Conservation (phyloP, 2,888 invertebrate genomes). For the Anoncus sp. region DNA sequence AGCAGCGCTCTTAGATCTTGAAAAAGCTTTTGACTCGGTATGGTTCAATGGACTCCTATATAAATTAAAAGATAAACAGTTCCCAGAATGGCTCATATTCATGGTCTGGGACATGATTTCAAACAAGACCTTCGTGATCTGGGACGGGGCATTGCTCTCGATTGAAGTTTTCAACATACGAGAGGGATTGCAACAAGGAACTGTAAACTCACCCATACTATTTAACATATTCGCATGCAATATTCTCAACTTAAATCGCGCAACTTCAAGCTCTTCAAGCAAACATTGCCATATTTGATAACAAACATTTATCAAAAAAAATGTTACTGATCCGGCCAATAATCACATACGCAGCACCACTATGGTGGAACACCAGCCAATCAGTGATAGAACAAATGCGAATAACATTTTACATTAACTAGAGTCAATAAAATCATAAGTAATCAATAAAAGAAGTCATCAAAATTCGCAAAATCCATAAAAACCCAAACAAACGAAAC, state of each 20-base stretch:
- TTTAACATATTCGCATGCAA: too few species aligned
- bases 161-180: not conserved
- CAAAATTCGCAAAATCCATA: too few species aligned
- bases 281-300: too few species aligned
- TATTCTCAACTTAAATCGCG: too few species aligned
- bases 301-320: too few species aligned
- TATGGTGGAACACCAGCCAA: not conserved
- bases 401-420: too few species aligned
- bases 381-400: not conserved
- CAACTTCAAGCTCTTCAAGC: too few species aligned
- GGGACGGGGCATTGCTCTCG: not conserved
- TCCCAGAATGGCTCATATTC: not conserved
- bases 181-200: too few species aligned
- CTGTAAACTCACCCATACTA: too few species aligned
- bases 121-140: not conserved
- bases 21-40: not conserved
- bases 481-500: too few species aligned
- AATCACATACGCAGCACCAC: not conserved
- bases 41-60: not conserved
- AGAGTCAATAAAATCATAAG: too few species aligned
- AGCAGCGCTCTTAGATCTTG: not conserved
- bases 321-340: not conserved
- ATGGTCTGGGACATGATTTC: not conserved
- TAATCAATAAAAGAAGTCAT: too few species aligned
- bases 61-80: not conserved